phyloP scores from a whole-genome alignment of 2,888 invertebrate species.

The Sclerodermus sp. region DNA sequence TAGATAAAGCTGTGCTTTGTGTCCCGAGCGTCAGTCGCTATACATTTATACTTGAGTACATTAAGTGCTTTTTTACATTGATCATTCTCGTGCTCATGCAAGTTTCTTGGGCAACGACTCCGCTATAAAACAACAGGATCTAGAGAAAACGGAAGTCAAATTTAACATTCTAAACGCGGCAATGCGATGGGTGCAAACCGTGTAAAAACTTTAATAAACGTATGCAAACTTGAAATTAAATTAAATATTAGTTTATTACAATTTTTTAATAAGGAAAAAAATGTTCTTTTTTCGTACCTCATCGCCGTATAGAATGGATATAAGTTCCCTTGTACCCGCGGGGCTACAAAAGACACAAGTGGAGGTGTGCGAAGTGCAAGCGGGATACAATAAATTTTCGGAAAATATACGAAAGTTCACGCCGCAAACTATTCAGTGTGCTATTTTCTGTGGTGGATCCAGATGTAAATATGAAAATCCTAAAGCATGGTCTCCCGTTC shows the following conservation, averaged over 20 bases:
- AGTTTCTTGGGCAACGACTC: neutral
- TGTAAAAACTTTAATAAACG: slow-evolving; percentile 27
- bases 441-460: slow-evolving; percentile 81
- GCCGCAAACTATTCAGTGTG: slow-evolving; percentile 74
- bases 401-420: slow-evolving; percentile 65
- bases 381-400: slow-evolving; percentile 58
- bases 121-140: too few species aligned
- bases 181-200: slow-evolving; percentile 39
- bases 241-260: neutral
- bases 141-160: too few species aligned
- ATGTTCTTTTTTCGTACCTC: neutral
- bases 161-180: slow-evolving; percentile 8
- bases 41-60: too few species aligned
- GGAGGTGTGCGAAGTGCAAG: slow-evolving; percentile 36
- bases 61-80: too few species aligned
- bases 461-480: slow-evolving; percentile 80
- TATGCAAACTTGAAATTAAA: slow-evolving; percentile 18
- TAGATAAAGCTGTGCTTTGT: too few species aligned
- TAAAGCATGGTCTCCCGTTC: slow-evolving; percentile 63
- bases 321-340: slow-evolving; percentile 49
- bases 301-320: slow-evolving; percentile 47
- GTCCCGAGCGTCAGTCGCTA: too few species aligned
- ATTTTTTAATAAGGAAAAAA: neutral
- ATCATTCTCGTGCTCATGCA: neutral
- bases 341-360: slow-evolving; percentile 42